Base-by-base conservation (phyloP, 2,113 vertebrate genomes). In the Oxygymnocypris stewartii region DNA sequence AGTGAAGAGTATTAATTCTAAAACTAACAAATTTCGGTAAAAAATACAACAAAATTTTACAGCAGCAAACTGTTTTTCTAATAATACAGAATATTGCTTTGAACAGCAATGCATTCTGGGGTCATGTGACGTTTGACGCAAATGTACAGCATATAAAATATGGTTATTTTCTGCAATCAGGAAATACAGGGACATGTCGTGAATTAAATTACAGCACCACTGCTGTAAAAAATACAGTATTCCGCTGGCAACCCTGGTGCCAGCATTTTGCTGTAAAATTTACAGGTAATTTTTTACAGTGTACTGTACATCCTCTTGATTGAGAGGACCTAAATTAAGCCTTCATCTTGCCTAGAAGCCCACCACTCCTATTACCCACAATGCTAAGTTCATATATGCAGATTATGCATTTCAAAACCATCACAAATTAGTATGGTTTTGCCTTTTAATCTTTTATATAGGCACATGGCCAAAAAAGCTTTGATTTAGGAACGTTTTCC, bases 391-490 rank as follows among this genome's bases (percentile, higher is more conserved):
- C 42, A 75, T 23, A 44, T 44, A 65, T 28, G 37, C 57, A 80
- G 20, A 25, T 63, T 28, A 63, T 81, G 81, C n/a, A 77, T 57
- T 74, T 80, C 18, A 76, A 44, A 81, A 25, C 57, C 35, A 80
- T 47, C 11, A 82, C 49, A 76, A 69, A 76, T 76, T 20, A 84
- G 73, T 67, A 79, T 23, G 31, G 28, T 79, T 88, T 83, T 1
- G 18, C 13, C 31, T 71, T 85, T 67, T 76, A 57, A 84, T 84
- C 42, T 84, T 88, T 75, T 73, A 88, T 81, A 18, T 2, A 42
- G 40, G 63, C 63, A 23, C 69, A 16, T 4, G 0, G 47, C 84
- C 65, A 87, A 49, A 59, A 20, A 80, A 71, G 47, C 69, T 37
- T 80, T 85, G 86, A 87, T 69, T 47, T 77, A 63, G 20, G 4